phyloP scores from a whole-genome alignment of 37 sponge, comb jelly and placozoan species.

The Diacarnus erythraeanus region DNA sequence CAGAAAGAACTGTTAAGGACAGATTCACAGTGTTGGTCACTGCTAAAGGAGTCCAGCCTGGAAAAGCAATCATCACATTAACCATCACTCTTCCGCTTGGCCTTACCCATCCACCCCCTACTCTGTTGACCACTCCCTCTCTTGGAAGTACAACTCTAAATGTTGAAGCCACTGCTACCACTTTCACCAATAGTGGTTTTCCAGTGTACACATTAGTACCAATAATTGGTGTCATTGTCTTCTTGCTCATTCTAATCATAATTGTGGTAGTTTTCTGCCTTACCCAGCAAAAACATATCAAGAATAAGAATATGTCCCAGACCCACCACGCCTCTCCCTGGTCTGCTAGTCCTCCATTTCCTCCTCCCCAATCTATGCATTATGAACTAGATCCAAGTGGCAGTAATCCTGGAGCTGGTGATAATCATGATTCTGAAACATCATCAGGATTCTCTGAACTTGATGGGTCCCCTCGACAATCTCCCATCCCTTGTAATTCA shows the following conservation, averaged over 20 bases:
- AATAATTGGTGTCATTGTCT: constrained; percentile 34
- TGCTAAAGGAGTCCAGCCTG: constrained; percentile 18
- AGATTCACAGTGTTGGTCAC: constrained; percentile 16
- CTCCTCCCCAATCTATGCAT: neutral
- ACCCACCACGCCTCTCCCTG: neutral
- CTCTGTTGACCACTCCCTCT: neutral
- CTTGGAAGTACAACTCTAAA: neutral
- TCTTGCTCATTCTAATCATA: constrained; percentile 26
- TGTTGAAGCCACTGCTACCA: neutral
- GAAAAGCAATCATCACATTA: constrained; percentile 15
- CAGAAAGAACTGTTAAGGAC: constrained; percentile 8
- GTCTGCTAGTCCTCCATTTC: neutral
- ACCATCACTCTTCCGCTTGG: neutral
- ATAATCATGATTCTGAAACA: constrained; percentile 9
- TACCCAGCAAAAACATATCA: constrained; percentile 40
- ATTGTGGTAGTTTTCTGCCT: constrained; percentile 31
- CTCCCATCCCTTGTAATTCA: neutral
- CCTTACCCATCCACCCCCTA: neutral
- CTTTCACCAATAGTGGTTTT: constrained; percentile 1
- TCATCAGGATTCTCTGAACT: constrained; percentile 41
- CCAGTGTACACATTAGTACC: constrained; percentile 50
- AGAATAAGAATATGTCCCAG: constrained; percentile 4
- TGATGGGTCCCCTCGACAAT: neutral
- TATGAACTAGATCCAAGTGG: constrained; percentile 10
- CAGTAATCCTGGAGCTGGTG: neutral